A percentile compares a stretch with the other conserved stretches of the same genome.
Conservation (phyloP, 30 jellyfish, hydroid and myxozoan species). For the Hydractinia symbiolongicarpus region DNA sequence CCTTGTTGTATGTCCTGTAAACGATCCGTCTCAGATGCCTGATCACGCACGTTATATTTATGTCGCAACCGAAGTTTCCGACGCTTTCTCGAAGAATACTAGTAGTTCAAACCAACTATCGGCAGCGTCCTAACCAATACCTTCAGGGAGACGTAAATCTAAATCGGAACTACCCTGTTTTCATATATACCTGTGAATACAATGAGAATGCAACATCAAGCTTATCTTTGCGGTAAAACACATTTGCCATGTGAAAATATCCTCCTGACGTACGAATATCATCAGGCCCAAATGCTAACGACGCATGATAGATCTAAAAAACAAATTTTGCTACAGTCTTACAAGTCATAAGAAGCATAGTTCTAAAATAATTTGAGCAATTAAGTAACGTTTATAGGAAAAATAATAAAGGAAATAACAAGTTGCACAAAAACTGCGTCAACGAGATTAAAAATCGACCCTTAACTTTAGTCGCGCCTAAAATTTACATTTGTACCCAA, state of each 20-base stretch:
- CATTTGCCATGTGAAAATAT: constrained; percentile 93
- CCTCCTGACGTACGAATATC: constrained; percentile 93
- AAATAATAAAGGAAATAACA: too few relatives aligned
- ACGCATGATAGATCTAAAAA: constrained; percentile 75
- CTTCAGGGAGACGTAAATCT: background rate
- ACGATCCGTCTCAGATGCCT: too few relatives aligned
- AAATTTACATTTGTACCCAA: too few relatives aligned
- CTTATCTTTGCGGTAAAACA: constrained; percentile 70
- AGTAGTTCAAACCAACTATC: too few relatives aligned
- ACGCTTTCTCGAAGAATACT: too few relatives aligned
- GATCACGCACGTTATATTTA: too few relatives aligned
- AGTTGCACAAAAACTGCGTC: too few relatives aligned
- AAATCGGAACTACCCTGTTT: background rate
- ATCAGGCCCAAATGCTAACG: constrained; percentile 83
- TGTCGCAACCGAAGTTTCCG: too few relatives aligned
- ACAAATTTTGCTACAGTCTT: background rate
- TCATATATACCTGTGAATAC: constrained; percentile 49
- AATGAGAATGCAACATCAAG: constrained; percentile 85
- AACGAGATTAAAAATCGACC: too few relatives aligned
- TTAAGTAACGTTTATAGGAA: too few relatives aligned
- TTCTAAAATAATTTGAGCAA: background rate
- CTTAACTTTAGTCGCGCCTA: too few relatives aligned
- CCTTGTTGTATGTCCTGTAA: too few relatives aligned
- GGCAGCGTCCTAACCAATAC: background rate
- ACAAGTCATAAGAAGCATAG: background rate